Evolutionary conservation across 2,797 vertebrate genomes (phyloP), one percentile per base, ranked within the genome.

Genomic region (Meda fulgida): DNA sequence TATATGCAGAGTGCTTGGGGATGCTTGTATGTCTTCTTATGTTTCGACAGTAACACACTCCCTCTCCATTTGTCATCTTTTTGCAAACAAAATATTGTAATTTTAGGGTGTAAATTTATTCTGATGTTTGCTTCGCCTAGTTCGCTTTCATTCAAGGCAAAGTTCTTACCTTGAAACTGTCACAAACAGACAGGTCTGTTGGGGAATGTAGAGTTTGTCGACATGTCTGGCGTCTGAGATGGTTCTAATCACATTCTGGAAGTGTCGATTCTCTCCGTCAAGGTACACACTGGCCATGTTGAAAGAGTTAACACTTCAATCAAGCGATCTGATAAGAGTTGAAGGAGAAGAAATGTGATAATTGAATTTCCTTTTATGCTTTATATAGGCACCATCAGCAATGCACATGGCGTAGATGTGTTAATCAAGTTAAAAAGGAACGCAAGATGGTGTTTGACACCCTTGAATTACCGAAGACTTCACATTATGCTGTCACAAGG

Each of bases 141-240:
- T 40, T 67, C 1, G 7, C 0, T 55, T 66, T 67, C 31, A 34
- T 71, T 73, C 38, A 43, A 66, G n/a, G 14, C 26, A 55, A 84
- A 58, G 46, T 53, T 79, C 81, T 84, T 73, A 90, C 89, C 90
- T 89, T 89, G 78, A 51, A 84, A 86, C 86, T 40, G 70, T 85
- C 66, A 80, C 72, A 36, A 21, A 60, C 29, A 34, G 58, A 83
- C 70, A 75, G 55, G 67, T 63, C 60, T 34, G 53, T 46, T 19
- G 75, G 31, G 58, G 10, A 40, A 53, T 80, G n/a, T 46, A 72
- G 43, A 76, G 58, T 18, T 7, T 38, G 63, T 26, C n/a, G 55
- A 51, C 19, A 21, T 60, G 19, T 65, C 84, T 78, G 55, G 43
- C 16, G 13, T 82, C 77, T 69, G 70, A 2, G 18, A 55, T 79